Base-by-base conservation (phyloP, 2,113 vertebrate genomes). In the Odontophorus gujanensis region DNA sequence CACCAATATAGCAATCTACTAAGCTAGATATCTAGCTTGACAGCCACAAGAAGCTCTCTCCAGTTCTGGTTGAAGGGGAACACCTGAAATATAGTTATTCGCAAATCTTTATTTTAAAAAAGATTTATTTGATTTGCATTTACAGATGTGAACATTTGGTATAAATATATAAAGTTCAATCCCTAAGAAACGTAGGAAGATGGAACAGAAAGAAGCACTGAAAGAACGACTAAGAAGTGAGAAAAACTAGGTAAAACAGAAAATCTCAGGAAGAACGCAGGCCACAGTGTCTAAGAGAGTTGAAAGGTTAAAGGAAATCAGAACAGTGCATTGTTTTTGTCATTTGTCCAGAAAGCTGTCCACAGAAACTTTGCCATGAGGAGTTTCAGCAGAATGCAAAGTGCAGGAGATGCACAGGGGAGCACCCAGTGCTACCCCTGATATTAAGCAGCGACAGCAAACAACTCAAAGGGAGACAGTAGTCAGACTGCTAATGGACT, bases 381-480 rank as follows among this genome's bases (percentile, higher is more conserved):
- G 15, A 63, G 22, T 32, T 90, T 47, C 40, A 73, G 20, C 7
- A 72, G 38, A 43, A 50, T 1, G 6, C 30, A 61, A 14, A 13
- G 13, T 76, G 19, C 21, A 65, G 40, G 42, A 58, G 40, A 57
- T 17, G 42, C 13, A 32, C 2, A 51, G n/a, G 8, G 6, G 57
- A 72, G 43, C 13, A 43, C 16, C 5, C 43, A 40, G 13, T 20
- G 40, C 40, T 57, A 57, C 68, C 43, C 7, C 55, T 81, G 51
- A 78, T 72, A 47, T 16, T 50, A 3, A 11, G 8, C 26, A 63
- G 19, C 7, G 26, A 40, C 11, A 58, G 32, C 9, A 16, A 81
- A 68, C 8, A 78, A 18, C n/a, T 24, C 13, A 5, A 1, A 9
- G 5, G 55, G 26, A 3, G 2, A 0, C 3, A 0, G 63, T 2